Base-by-base conservation (phyloP, 2,113 vertebrate species). In the Poicephalus meyeri region DNA sequence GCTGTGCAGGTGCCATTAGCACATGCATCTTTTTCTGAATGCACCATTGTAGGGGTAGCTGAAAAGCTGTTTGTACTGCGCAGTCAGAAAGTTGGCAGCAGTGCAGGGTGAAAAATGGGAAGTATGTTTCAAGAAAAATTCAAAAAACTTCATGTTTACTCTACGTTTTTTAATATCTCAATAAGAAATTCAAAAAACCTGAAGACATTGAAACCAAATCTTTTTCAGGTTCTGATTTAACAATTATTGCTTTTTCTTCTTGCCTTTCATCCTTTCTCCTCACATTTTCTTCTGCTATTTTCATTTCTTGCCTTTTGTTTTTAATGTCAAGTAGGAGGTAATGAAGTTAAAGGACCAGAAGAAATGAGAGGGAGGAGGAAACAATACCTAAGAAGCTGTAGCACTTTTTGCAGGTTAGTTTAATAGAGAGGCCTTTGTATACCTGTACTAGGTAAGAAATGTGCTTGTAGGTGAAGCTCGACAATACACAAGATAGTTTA, bases 1-100 rank as follows among this genome's bases (percentile, higher is more conserved):
- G 72, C 92, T 96, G 90, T 95, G 92, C 93, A 97, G 95, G 95
- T 96, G 95, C 95, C 90, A 94, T 69, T 78, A 95, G 86, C 86
- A 96, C 92, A 96, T 91, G 93, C 66, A 87, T 94, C 91, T 92
- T 96, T 92, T 93, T 94, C 95, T 96, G 96, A 97, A 96, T 94
- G 86, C 88, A 39, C 83, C 92, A 93, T 96, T 96, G 96, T 97
- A 94, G 65, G 60, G 86, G 83, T 50, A 89, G 73, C 91, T 96
- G 95, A 97, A 97, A 97, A 97, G 96, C 91, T 96, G 91, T 88
- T 96, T 96, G 96, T 96, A 53, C 66, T 96, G 31, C 68, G 55
- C 44, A 94, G 91, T 81, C 77, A 94, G 96, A 97, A 95, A 94
- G 69, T 82, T 96, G 96, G 93, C 91, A 94, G 78, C 49, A 76